A percentile compares a stretch with the other conserved stretches of the same genome.
Conservation (phyloP, 35 echinoderm and acorn worm genomes). For the Stichopus chloronotus region DNA sequence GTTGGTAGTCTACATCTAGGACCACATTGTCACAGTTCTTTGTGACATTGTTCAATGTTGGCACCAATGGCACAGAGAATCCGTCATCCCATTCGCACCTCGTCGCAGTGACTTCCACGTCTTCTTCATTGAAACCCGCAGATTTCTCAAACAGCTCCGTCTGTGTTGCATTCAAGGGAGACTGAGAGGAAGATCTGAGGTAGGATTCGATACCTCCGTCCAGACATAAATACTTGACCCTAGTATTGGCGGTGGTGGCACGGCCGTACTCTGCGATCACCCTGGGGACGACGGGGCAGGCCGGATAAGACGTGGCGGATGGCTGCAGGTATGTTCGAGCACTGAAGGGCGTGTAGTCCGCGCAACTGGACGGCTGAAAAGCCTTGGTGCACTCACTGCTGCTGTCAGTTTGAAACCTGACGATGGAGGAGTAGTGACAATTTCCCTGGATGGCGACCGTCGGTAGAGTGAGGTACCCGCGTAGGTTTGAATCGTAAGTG, state of each 20-base stretch:
- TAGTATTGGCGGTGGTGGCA: neutral
- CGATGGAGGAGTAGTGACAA: constrained; percentile 74
- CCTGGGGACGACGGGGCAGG: constrained; percentile 73
- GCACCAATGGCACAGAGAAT: constrained; percentile 72
- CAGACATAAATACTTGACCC: constrained; percentile 74
- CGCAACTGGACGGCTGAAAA: constrained; percentile 51
- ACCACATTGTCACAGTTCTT: constrained; percentile 75
- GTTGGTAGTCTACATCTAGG: constrained; percentile 78
- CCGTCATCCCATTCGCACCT: constrained; percentile 97
- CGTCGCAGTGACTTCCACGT: neutral
- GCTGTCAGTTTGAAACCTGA: constrained; percentile 78
- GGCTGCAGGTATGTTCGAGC: constrained; percentile 72
- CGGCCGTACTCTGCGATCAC: constrained; percentile 65
- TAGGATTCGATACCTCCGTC: constrained; percentile 59
- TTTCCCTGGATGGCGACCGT: constrained; percentile 41
- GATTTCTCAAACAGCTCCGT: constrained; percentile 66
- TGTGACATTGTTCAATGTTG: constrained; percentile 69
- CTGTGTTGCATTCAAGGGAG: constrained; percentile 45
- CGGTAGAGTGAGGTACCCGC: constrained; percentile 76
- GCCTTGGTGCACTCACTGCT: constrained; percentile 54
- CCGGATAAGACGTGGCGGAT: constrained; percentile 65
- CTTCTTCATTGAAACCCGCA: neutral
- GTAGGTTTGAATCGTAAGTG: constrained; percentile 55
- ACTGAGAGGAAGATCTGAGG: constrained; percentile 14
- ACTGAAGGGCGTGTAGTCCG: constrained; percentile 74